Conservation (phyloP, 1,140 invertebrate species). For the Ceratitis capitata region DNA sequence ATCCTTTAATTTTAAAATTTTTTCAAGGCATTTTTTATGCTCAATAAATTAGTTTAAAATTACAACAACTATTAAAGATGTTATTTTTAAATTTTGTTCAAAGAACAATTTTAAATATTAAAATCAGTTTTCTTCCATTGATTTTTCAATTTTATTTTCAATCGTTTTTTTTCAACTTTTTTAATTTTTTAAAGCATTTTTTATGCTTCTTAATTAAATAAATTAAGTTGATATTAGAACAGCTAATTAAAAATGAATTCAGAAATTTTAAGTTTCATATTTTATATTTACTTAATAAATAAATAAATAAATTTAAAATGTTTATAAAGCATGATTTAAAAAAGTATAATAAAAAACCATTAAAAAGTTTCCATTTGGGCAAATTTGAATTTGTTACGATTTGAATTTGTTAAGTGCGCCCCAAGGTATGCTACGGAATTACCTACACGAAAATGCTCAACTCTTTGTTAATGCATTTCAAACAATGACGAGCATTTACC, state of each 20-base stretch:
- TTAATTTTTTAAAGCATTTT: too few species aligned
- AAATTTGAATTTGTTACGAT: neutral
- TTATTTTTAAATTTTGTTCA: too few species aligned
- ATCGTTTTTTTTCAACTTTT: neutral
- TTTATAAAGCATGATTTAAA: neutral
- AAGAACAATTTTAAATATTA: too few species aligned
- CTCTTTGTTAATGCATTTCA: neutral
- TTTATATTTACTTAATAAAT: neutral
- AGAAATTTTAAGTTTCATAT: neutral
- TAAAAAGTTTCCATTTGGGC: neutral
- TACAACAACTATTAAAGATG: too few species aligned
- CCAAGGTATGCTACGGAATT: neutral
- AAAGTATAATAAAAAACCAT: neutral
- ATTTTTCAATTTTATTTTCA: neutral
- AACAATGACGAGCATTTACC: neutral
- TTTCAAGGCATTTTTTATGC: too few species aligned
- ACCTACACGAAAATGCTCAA: neutral
- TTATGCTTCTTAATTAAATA: too few species aligned
- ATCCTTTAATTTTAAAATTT: too few species aligned
- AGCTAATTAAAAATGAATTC: too few species aligned
- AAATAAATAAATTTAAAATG: neutral
- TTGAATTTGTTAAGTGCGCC: neutral
- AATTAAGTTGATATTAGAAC: too few species aligned
- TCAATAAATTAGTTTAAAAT: too few species aligned
- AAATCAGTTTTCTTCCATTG: neutral